Base-by-base conservation (phyloP, 2,888 invertebrate genomes). In the Nysson spinosus region DNA sequence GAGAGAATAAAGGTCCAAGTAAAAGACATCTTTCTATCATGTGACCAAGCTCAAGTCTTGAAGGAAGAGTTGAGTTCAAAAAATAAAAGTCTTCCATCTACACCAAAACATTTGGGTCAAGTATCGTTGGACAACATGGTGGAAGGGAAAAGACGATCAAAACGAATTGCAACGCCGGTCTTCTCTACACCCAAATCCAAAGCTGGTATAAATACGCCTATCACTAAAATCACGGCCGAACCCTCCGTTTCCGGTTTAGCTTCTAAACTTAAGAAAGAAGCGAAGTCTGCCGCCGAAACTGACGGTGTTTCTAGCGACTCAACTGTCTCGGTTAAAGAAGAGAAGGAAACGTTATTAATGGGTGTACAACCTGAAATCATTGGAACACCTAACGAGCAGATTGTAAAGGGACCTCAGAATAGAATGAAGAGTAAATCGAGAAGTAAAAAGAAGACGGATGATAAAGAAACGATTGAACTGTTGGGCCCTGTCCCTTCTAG, bases 401-500 rank as follows among this genome's bases (percentile, higher is more conserved):
- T 61, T 1, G 54, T 54, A 0, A 83, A 81, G 54, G 82, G 85
- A 2, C 78, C 79, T 0, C 64, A 71, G 22, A 78, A 56, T 63
- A 64, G 89, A 66, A 83, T 90, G 1, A 90, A 91, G 81, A 89
- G 90, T 2, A 89, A 90, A 0, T 89, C 89, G 65, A 62, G 78
- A 19, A 72, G 65, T 11, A 77, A 68, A 24, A 76, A 72, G 22
- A 71, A 60, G 14, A 9, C 20, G 0, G 78, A 78, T 0, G 78
- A 69, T 6, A 66, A 89, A 4, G 89, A 89, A 44, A 89, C 89
- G 0, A 85, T 90, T 0, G 86, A 88, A 0, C 82, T 84, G 0
- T 81, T 91, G 1, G 92, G 92, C 0, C 91, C 91, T 0, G 89
- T 92, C 12, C 91, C 66, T 35, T 77, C 51, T 57, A 76, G 74